These are phyloP conservation scores for Egretta garzetta DNA, from an alignment of 2,113 vertebrate species.

Conservation along the genomic window DNA sequence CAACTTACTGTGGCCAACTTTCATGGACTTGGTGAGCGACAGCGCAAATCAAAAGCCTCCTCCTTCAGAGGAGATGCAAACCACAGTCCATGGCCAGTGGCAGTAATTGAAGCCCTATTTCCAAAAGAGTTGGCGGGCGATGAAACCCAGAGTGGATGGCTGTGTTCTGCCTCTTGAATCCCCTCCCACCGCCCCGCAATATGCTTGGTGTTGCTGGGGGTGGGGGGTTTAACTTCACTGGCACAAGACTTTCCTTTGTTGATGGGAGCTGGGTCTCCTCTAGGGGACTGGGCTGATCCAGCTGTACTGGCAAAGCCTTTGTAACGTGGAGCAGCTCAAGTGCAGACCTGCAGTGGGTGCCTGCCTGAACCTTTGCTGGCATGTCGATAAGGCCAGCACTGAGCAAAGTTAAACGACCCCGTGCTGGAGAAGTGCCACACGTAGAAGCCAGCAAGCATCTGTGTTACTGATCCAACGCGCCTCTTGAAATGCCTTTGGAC, in stretches of 20 bases:
- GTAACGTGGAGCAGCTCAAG: slow-evolving; percentile 27
- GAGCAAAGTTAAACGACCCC: slow-evolving; percentile 23
- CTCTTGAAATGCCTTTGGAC: neutral
- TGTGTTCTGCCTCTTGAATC: slow-evolving; percentile 29
- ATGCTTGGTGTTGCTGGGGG: neutral
- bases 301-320: slow-evolving; percentile 45
- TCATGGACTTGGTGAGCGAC: neutral
- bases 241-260: slow-evolving; percentile 48
- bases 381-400: neutral
- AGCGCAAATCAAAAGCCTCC: slow-evolving; percentile 8
- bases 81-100: slow-evolving; percentile 25
- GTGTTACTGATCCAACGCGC: neutral
- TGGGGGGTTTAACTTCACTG: slow-evolving; percentile 11
- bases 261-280: slow-evolving; percentile 57
- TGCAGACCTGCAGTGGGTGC: slow-evolving; percentile 38
- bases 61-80: slow-evolving; percentile 25
- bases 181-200: neutral
- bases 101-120: slow-evolving; percentile 19
- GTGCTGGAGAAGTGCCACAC: slow-evolving; percentile 22
- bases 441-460: slow-evolving; percentile 10
- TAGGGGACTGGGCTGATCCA: slow-evolving; percentile 52
- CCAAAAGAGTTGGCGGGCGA: slow-evolving; percentile 2
- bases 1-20: neutral
- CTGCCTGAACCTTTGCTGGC: slow-evolving; percentile 22
- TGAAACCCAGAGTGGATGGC: neutral